Conservation (phyloP, 2,113 vertebrate genomes). For the Prolemur simus region DNA sequence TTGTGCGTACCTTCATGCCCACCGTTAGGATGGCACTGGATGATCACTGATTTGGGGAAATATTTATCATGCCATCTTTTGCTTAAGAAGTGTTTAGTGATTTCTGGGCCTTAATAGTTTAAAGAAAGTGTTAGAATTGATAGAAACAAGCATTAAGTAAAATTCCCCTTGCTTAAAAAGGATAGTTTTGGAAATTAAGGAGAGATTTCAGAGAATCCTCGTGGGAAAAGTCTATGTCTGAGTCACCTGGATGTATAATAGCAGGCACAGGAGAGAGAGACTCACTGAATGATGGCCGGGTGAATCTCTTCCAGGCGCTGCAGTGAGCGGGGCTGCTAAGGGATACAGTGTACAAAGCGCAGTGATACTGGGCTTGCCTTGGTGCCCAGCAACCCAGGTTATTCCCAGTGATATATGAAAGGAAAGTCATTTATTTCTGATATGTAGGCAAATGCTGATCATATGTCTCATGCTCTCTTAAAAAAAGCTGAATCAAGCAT, state of each 20-base stretch:
- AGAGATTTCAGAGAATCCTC: slow-evolving; percentile 32
- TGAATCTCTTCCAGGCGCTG: not conserved
- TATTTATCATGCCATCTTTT: not conserved
- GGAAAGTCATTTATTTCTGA: not conserved
- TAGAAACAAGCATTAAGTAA: slow-evolving; percentile 34
- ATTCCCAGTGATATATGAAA: not conserved
- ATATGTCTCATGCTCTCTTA: not conserved
- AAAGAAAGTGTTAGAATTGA: not conserved
- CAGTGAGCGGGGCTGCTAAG: not conserved
- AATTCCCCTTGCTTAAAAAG: not conserved
- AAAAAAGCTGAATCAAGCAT: not conserved
- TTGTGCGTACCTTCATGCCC: not conserved
- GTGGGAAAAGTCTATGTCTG: not conserved
- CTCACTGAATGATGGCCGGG: not conserved
- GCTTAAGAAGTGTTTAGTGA: slow-evolving; percentile 15
- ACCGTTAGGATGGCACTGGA: not conserved
- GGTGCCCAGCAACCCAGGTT: not conserved
- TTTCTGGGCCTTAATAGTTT: not conserved
- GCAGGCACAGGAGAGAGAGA: not conserved
- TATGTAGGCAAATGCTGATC: not conserved
- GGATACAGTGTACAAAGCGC: not conserved
- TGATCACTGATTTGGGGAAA: not conserved
- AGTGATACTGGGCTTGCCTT: not conserved
- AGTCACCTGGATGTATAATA: not conserved
- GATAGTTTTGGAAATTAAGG: slow-evolving; percentile 23